phyloP scores from a whole-genome alignment of 2,888 invertebrate species.

The Mythimna loreyi region DNA sequence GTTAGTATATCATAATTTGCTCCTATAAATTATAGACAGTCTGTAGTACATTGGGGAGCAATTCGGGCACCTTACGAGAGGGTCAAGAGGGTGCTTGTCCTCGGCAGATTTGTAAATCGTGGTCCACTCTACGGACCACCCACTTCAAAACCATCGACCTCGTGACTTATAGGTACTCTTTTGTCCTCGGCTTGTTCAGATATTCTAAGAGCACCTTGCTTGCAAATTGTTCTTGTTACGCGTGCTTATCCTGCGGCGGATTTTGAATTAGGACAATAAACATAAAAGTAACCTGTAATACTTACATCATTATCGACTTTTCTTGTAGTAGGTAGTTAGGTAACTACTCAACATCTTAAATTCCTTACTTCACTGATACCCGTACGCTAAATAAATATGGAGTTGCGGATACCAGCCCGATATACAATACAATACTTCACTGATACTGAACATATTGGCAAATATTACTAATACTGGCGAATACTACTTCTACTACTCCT shows the following conservation, averaged over 20 bases:
- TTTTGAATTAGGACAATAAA: neutral
- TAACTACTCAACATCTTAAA: neutral
- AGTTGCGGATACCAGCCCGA: too few species aligned
- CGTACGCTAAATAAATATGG: too few species aligned
- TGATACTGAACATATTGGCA: neutral
- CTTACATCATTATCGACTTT: neutral
- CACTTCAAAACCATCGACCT: constrained; percentile 72
- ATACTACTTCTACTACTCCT: too few species aligned
- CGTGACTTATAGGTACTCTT: constrained; percentile 66
- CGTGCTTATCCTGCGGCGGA: constrained; percentile 1
- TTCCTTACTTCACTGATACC: neutral
- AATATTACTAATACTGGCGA: too few species aligned
- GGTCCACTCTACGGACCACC: constrained; percentile 76
- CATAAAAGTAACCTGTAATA: constrained; percentile 7
- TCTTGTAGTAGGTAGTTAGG: neutral
- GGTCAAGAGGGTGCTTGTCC: constrained; percentile 79
- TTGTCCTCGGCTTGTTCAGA: constrained; percentile 71
- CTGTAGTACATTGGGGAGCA: constrained; percentile 57
- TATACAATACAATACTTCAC: too few species aligned
- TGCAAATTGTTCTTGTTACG: constrained; percentile 52
- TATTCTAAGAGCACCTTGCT: constrained; percentile 36
- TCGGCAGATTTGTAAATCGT: constrained; percentile 82
- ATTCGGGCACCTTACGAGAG: constrained; percentile 70
- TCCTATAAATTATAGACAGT: constrained; percentile 63
- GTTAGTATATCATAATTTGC: constrained; percentile 23